Evolutionary conservation across 2,888 invertebrate genomes (phyloP).

Genomic region (Harpalus rubripes): DNA sequence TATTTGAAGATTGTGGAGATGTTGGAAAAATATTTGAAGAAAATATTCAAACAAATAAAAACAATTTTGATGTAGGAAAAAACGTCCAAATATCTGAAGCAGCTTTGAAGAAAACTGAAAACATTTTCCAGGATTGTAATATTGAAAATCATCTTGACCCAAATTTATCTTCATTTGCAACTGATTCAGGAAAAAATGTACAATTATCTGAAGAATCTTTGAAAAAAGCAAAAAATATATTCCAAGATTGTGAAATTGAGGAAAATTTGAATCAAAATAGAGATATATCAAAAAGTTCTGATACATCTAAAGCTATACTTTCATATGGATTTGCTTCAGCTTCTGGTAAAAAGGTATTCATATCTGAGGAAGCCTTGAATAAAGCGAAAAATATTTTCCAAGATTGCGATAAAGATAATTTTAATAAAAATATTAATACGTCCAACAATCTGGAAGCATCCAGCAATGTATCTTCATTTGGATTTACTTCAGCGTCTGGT

Average conservation of each 20-base stretch:
- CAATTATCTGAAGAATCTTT: constrained; percentile 77
- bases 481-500: constrained; percentile 75
- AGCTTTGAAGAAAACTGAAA: constrained; percentile 74
- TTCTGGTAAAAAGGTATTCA: constrained; percentile 75
- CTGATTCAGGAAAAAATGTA: constrained; percentile 75
- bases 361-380: constrained; percentile 75
- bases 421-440: neutral
- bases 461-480: too few species aligned
- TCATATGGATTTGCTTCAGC: constrained; percentile 73
- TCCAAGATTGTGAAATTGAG: constrained; percentile 70
- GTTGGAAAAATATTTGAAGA: constrained; percentile 62
- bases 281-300: neutral
- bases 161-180: constrained; percentile 66
- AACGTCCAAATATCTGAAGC: constrained; percentile 75
- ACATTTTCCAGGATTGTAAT: constrained; percentile 73
- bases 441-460: constrained; percentile 72
- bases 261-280: neutral
- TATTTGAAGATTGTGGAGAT: constrained; percentile 73
- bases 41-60: constrained; percentile 71
- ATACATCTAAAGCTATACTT: constrained; percentile 71
- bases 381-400: constrained; percentile 74
- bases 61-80: constrained; percentile 74
- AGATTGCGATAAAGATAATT: constrained; percentile 68
- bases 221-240: constrained; percentile 71
- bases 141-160: neutral